A percentile compares a stretch with the other conserved stretches of the same genome.
phyloP scores from a whole-genome alignment of 2,797 vertebrate species.

The Poeciliopsis paucimaculata region DNA sequence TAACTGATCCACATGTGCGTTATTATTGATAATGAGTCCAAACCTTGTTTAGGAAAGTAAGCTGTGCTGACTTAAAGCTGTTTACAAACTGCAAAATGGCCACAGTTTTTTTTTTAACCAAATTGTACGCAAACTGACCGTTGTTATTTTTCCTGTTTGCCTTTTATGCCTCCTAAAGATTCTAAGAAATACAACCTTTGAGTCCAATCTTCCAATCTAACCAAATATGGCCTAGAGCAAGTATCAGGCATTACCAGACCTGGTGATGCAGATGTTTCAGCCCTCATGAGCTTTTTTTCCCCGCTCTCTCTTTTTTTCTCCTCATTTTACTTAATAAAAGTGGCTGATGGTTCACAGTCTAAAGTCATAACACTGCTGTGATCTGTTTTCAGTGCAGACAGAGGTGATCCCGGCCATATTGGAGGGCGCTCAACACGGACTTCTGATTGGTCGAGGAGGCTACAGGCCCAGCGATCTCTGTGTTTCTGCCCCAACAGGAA shows the following conservation, averaged over 20 bases:
- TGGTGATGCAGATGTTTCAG: not conserved
- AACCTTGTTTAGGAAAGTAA: not conserved
- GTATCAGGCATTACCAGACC: not conserved
- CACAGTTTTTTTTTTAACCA: conserved; percentile 7
- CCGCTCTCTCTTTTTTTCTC: not conserved
- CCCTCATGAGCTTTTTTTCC: not conserved
- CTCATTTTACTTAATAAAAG: not conserved
- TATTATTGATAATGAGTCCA: not conserved
- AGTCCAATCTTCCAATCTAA: not conserved
- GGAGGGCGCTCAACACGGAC: conserved; percentile 78
- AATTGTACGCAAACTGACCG: conserved; percentile 27
- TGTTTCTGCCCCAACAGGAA: conserved; percentile 95
- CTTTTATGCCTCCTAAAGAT: conserved; percentile 52
- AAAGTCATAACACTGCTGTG: not conserved
- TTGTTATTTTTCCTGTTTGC: conserved; percentile 16
- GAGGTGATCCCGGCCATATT: conserved; percentile 92
- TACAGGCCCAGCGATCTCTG: conserved; percentile 90
- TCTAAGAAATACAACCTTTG: conserved; percentile 21
- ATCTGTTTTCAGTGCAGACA: conserved; percentile 83
- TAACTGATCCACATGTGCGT: conserved; percentile 14
- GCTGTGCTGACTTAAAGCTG: not conserved
- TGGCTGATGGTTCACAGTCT: not conserved
- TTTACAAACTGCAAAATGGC: not conserved
- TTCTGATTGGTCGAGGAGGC: conserved; percentile 87
- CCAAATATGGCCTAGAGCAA: not conserved